Evolutionary conservation across 1,140 invertebrate genomes (phyloP).

Genomic region (Ctenoplectra terminalis): DNA sequence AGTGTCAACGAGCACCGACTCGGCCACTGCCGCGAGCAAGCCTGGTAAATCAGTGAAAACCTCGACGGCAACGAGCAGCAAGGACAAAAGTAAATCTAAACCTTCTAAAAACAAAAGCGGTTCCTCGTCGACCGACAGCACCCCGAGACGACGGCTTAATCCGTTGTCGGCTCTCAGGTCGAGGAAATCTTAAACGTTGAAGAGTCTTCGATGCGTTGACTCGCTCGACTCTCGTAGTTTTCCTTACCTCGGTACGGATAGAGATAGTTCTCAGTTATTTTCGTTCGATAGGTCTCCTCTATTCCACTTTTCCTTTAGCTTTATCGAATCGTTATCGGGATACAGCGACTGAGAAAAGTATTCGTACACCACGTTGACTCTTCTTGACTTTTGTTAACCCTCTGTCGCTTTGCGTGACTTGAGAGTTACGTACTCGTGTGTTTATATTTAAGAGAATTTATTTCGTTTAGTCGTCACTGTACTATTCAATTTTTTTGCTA

Average conservation of each 20-base stretch:
- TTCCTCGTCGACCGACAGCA: conserved; percentile 78
- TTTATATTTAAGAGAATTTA: too few species aligned
- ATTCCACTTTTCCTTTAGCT: neutral
- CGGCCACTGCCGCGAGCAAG: conserved; percentile 67
- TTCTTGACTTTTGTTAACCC: too few species aligned
- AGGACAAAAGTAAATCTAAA: conserved; percentile 77
- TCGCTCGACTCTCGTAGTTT: conserved; percentile 11
- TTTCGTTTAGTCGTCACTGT: too few species aligned
- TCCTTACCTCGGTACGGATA: neutral
- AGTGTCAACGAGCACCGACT: conserved; percentile 72
- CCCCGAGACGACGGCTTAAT: conserved; percentile 78
- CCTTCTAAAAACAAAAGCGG: conserved; percentile 76
- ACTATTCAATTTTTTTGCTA: too few species aligned
- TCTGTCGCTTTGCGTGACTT: too few species aligned
- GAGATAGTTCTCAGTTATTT: neutral
- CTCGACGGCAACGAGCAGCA: conserved; percentile 66
- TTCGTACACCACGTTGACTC: too few species aligned
- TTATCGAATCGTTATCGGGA: conserved; percentile 4
- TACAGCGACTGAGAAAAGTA: too few species aligned
- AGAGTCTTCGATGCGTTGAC: neutral
- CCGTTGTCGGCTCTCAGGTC: conserved; percentile 79
- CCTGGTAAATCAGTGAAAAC: conserved; percentile 75
- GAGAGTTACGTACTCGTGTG: too few species aligned
- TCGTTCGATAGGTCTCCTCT: neutral
- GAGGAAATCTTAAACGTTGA: conserved; percentile 74